Percentiles rank a stretch among this genome's conserved stretches.
Evolutionary conservation across 2,797 vertebrate genomes (phyloP).

Genomic region (Hippopotamyrus pictus): DNA sequence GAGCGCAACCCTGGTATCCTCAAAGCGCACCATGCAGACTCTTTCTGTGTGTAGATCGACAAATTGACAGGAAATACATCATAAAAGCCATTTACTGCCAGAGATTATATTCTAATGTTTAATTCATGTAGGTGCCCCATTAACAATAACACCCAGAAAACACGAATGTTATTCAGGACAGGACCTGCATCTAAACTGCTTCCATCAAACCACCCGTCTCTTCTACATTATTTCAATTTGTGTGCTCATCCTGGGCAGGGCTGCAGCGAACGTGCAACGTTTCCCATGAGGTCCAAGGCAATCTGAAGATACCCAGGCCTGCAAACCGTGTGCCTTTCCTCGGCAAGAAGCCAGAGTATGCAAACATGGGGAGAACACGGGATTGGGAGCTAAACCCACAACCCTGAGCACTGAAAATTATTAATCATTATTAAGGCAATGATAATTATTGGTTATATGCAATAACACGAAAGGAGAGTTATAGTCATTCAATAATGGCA

Average conservation of each 20-base stretch:
- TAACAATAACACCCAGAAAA: slow-evolving; percentile 12
- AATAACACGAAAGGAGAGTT: neutral
- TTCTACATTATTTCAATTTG: neutral
- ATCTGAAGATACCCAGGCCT: neutral
- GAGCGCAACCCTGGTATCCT: neutral
- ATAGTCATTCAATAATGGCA: neutral
- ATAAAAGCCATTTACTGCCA: neutral
- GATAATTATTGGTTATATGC: neutral
- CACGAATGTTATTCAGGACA: neutral
- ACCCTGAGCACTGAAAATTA: neutral
- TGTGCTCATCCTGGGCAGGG: neutral
- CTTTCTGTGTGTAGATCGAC: neutral
- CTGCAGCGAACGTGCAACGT: neutral
- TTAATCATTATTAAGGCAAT: neutral
- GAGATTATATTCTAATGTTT: slow-evolving; percentile 19
- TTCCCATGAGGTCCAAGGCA: neutral
- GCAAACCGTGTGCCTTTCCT: neutral
- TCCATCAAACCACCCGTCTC: neutral
- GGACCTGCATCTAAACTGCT: neutral
- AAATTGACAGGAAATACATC: neutral
- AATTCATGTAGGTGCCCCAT: slow-evolving; percentile 5
- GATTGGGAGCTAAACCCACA: too few relatives aligned
- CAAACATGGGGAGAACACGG: neutral
- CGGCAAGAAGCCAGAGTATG: neutral
- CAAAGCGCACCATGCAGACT: neutral